Evolutionary conservation across 2,888 invertebrate genomes (phyloP).

Genomic region (Tridacna crocea): DNA sequence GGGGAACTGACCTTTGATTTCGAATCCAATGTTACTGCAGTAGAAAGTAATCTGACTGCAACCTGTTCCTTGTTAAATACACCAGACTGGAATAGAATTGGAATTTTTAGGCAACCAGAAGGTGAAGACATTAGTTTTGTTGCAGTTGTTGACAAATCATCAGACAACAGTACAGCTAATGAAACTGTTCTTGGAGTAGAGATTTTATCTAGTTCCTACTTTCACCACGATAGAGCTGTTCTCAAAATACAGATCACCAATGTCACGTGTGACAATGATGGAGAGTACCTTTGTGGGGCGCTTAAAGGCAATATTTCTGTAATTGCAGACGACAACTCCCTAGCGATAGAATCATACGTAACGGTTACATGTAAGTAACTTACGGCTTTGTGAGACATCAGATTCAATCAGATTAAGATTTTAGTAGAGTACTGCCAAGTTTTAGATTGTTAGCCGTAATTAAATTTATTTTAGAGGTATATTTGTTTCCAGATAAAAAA

Average conservation of each 20-base stretch:
- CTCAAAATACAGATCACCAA: neutral
- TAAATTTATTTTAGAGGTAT: no score
- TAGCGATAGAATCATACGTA: neutral
- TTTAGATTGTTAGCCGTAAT: no score
- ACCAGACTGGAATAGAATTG: neutral
- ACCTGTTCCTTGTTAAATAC: neutral
- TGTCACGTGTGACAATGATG: neutral
- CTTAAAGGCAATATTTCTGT: neutral
- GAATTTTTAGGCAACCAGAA: neutral
- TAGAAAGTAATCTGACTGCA: neutral
- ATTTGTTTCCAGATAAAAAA: no score
- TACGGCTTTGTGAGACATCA: no score
- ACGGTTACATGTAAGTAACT: conserved; percentile 1
- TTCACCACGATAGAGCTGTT: neutral
- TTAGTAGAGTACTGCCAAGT: no score
- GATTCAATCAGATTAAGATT: no score
- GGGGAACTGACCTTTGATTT: neutral
- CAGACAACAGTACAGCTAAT: neutral
- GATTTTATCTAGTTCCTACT: neutral
- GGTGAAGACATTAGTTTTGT: neutral
- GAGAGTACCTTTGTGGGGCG: conserved; percentile 10
- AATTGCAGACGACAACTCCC: neutral
- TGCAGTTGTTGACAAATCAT: neutral
- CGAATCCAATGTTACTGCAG: neutral
- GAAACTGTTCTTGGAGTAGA: neutral